Conservation (phyloP, 64 coral and sea anemone genomes). For the Catalaphyllia jardinei region DNA sequence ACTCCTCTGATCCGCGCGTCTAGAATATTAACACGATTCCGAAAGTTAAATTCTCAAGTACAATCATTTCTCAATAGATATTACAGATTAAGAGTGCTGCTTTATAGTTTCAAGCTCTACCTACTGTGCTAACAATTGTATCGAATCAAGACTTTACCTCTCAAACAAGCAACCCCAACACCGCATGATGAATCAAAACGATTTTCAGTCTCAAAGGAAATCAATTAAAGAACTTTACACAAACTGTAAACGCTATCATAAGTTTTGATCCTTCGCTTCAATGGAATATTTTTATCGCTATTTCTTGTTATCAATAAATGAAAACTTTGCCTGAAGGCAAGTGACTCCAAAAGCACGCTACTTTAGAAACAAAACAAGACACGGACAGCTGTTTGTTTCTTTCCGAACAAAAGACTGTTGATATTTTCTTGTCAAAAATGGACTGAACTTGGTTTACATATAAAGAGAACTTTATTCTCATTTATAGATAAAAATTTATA, state of each 20-base stretch:
- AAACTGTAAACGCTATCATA: too few relatives aligned
- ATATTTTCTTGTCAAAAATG: neutral
- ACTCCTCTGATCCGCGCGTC: neutral
- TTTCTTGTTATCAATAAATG: too few relatives aligned
- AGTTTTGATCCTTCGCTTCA: too few relatives aligned
- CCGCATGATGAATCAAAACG: neutral
- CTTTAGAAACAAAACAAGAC: neutral
- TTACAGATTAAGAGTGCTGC: neutral
- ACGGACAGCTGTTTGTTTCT: neutral
- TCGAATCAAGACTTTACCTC: neutral
- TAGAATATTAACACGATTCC: neutral
- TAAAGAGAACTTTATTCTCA: too few relatives aligned
- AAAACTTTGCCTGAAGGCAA: neutral
- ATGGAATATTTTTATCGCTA: too few relatives aligned
- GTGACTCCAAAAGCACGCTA: neutral
- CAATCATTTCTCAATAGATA: neutral
- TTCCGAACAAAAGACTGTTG: neutral
- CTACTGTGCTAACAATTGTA: neutral
- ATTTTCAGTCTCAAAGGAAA: neutral
- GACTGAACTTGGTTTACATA: neutral
- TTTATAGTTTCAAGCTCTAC: neutral
- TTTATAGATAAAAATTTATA: too few relatives aligned
- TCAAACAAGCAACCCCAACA: constrained; percentile 7
- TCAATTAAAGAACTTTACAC: too few relatives aligned
- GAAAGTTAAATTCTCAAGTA: neutral